Base-by-base conservation (phyloP, 2,113 vertebrate species). In the Ellobius talpinus region DNA sequence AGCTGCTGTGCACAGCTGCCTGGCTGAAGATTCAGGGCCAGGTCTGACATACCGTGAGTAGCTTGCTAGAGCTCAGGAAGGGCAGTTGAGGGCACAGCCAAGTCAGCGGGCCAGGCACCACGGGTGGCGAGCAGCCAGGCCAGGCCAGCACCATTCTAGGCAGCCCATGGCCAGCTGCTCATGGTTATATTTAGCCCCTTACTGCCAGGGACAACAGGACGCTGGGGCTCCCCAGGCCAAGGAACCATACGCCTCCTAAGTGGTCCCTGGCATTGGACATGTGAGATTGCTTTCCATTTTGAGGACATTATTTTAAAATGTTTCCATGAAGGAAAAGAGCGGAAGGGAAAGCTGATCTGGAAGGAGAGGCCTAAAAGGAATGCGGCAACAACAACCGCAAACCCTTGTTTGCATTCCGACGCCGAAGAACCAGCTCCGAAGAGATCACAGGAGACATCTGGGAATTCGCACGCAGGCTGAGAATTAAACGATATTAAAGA, bases 161-260 rank as follows among this genome's bases (percentile, higher is more conserved):
- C 90, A 95, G 87, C 89, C 19, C 0, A 7, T 3, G 47, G 73
- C 89, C 94, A 97, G 97, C 96, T 91, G 95, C 95, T 97, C 77
- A 0, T 0, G 11, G 84, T 74, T 86, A 66, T 70, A 91, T 93
- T 96, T 89, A 79, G 93, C 63, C 8, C 2, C 2, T 50, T 1
- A 5, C n/a, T 78, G 89, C 42, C 77, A 14, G 1, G 79, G 89
- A 77, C 16, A 26, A 73, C 66, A 19, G 10, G 76, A 65, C 52
- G 6, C 42, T 9, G 14, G 91, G 79, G 33, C 55, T 39, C 66
- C 91, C 74, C 36, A 55, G 78, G 84, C 93, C 77, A 91, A 84
- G 24, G 84, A 21, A 58, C 73, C 93, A 93, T 86, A 82, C 0
- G 36, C 87, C 78, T 91, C 77, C 89, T 94, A 87, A 88, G 65